Evolutionary conservation across 2,797 vertebrate species (phyloP).

Genomic region (Acomys russatus): DNA sequence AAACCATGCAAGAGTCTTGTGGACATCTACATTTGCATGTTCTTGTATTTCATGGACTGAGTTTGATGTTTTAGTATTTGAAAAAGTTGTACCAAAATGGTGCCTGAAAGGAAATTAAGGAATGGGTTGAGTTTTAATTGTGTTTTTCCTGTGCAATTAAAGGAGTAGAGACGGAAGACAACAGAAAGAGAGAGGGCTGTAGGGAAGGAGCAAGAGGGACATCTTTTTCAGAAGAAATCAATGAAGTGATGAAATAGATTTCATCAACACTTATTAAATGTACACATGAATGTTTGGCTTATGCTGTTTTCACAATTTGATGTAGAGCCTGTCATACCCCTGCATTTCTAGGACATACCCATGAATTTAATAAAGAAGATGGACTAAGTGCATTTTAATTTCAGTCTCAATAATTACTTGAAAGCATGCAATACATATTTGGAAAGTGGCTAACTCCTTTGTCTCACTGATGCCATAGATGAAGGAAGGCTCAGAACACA

Average conservation of each 20-base stretch:
- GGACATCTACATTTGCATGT: background rate
- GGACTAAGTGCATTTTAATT: conserved; percentile 19
- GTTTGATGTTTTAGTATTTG: conserved; percentile 26
- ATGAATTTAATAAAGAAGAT: conserved; percentile 36
- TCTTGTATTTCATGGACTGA: background rate
- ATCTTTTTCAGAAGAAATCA: background rate
- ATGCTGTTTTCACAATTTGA: conserved; percentile 15
- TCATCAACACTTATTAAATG: background rate
- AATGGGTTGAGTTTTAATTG: background rate
- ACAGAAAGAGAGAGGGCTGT: background rate
- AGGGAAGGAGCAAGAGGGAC: background rate
- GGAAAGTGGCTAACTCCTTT: background rate
- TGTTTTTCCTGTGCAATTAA: background rate
- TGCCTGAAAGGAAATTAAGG: background rate
- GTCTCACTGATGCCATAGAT: background rate
- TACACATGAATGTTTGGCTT: background rate
- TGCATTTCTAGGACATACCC: conserved; percentile 37
- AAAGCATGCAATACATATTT: background rate
- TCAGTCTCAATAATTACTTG: conserved; percentile 38
- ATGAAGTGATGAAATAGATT: background rate
- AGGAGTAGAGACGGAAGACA: background rate
- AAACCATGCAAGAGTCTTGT: background rate
- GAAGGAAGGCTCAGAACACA: background rate
- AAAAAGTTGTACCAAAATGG: background rate
- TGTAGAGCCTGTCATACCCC: background rate